A percentile compares a stretch with the other conserved stretches of the same genome.
phyloP scores from a whole-genome alignment of 2,113 vertebrate genomes.

The Ovibos moschatus region DNA sequence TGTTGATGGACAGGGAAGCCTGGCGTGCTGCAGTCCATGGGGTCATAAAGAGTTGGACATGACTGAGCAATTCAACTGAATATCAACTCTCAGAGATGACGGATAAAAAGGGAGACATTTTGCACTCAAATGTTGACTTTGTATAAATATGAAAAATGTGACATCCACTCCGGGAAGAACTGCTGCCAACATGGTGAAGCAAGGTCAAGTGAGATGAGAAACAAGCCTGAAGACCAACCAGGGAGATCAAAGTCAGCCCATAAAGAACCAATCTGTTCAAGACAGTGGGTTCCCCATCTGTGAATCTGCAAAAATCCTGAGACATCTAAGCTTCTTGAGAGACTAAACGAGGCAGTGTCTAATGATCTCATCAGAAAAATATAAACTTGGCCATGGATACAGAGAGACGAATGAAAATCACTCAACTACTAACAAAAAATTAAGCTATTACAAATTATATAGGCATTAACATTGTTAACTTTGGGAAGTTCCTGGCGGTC shows the following conservation, averaged over 20 bases:
- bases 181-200: not conserved
- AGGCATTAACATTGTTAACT: not conserved
- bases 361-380: slow-evolving; percentile 9
- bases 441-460: not conserved
- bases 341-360: not conserved
- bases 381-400: not conserved
- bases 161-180: not conserved
- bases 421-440: not conserved
- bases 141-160: not conserved
- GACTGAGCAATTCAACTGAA: not conserved
- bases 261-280: not conserved
- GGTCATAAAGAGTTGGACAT: not conserved
- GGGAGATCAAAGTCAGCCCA: not conserved
- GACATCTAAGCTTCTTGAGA: not conserved
- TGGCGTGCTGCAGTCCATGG: not conserved
- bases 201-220: not conserved
- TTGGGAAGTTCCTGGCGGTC: not conserved
- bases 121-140: not conserved
- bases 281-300: not conserved
- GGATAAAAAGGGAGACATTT: not conserved
- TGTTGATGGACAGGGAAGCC: not conserved
- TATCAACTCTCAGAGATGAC: not conserved
- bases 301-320: not conserved
- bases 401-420: not conserved
- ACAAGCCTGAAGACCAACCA: not conserved